These are phyloP conservation scores for Zophobas morio DNA, from an alignment of 1,140 invertebrate genomes.

Conservation along the genomic window DNA sequence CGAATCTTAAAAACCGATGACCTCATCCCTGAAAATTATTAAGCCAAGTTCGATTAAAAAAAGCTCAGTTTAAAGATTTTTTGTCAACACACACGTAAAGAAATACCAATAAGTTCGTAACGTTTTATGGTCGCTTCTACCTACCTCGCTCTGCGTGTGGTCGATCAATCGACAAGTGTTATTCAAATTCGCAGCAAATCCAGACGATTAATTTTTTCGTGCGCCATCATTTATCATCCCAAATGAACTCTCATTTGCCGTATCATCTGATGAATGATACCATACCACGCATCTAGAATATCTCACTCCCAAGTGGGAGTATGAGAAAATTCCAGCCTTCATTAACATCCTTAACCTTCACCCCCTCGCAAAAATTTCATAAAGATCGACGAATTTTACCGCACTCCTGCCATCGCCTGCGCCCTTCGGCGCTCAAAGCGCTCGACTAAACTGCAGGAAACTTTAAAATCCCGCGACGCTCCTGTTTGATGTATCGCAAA, in stretches of 20 bases:
- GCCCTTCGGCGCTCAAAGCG: background rate
- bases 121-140: too few species aligned
- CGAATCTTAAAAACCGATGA: too few species aligned
- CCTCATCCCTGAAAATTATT: too few species aligned
- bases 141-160: background rate
- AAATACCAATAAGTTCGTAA: too few species aligned
- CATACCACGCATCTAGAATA: background rate
- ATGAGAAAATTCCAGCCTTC: background rate
- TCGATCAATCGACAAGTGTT: background rate
- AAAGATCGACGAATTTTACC: too few species aligned
- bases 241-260: background rate
- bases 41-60: too few species aligned
- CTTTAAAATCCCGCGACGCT: background rate
- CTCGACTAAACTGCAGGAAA: background rate
- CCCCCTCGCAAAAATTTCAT: too few species aligned
- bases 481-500: background rate
- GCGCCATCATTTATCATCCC: background rate
- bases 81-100: too few species aligned
- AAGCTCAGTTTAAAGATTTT: too few species aligned
- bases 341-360: background rate
- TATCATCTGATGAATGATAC: background rate
- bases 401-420: background rate
- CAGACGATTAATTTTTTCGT: constrained; percentile 1
- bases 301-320: background rate
- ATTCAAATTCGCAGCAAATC: background rate